phyloP scores from a whole-genome alignment of 2,113 vertebrate genomes.

The Petromus typicus region DNA sequence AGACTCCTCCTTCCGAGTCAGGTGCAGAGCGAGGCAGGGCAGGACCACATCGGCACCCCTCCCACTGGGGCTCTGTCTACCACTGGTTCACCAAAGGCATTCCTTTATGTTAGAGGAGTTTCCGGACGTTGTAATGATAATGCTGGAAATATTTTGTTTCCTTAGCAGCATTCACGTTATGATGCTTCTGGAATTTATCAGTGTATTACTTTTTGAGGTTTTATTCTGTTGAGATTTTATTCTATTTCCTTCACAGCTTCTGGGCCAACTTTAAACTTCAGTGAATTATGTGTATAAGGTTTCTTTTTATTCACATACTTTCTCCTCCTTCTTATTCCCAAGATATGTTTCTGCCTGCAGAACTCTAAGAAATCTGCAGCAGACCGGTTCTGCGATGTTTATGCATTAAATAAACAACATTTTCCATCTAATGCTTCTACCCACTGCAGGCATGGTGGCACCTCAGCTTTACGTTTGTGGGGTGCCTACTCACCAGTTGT shows the following conservation, averaged over 20 bases:
- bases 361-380: conserved; percentile 7
- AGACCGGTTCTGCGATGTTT: conserved; percentile 7
- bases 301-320: conserved; percentile 46
- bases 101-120: conserved; percentile 31
- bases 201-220: not conserved
- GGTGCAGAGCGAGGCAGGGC: not conserved
- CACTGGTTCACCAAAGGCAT: not conserved
- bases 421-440: conserved; percentile 36
- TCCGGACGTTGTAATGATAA: conserved; percentile 32
- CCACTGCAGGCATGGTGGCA: not conserved
- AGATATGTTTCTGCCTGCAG: conserved; percentile 49
- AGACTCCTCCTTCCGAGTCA: not conserved
- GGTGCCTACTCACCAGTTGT: conserved; percentile 87
- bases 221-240: not conserved
- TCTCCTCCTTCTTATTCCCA: conserved; percentile 42
- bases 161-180: conserved; percentile 37
- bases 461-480: not conserved
- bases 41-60: not conserved
- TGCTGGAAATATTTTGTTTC: conserved; percentile 1
- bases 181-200: not conserved
- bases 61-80: too few relatives aligned
- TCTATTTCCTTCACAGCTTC: not conserved
- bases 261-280: conserved; percentile 47
- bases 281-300: not conserved
- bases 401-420: not conserved